Evolutionary conservation across 2,113 vertebrate species (phyloP).

Genomic region (Chionis minor): DNA sequence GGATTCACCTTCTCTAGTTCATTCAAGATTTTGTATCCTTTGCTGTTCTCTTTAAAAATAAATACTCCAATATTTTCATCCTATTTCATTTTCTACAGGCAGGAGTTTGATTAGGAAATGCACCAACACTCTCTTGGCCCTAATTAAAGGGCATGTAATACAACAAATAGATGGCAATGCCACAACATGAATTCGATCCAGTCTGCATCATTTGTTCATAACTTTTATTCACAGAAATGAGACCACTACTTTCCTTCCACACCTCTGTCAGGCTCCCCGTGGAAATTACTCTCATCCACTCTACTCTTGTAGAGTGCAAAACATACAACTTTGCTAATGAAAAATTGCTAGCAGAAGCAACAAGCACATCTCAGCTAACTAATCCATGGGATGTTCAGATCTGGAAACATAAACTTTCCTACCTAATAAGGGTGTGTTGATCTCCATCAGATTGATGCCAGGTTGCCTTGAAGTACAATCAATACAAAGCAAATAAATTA

Average conservation of each 20-base stretch:
- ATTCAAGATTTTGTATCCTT: constrained; percentile 7
- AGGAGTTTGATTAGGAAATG: constrained; percentile 25
- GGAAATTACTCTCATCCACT: constrained; percentile 7
- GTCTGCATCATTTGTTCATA: constrained; percentile 4
- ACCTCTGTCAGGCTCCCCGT: background rate
- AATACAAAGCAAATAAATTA: constrained; percentile 73
- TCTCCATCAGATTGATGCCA: constrained; percentile 44
- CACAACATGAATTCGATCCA: background rate
- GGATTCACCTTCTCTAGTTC: background rate
- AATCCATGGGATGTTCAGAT: constrained; percentile 38
- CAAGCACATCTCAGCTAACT: constrained; percentile 44
- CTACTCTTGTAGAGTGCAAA: background rate
- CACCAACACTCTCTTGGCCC: constrained; percentile 28
- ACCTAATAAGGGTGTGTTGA: constrained; percentile 52
- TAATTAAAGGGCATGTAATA: constrained; percentile 33
- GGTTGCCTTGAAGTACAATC: constrained; percentile 53
- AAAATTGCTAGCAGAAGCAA: constrained; percentile 48
- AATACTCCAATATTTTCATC: background rate
- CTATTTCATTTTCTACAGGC: background rate
- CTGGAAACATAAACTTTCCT: constrained; percentile 55
- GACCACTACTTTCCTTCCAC: background rate
- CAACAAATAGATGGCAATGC: background rate
- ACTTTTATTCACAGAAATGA: constrained; percentile 27
- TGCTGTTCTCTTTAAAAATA: constrained; percentile 12
- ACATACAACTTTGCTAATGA: background rate